Base-by-base conservation (phyloP, 2,888 invertebrate species). In the Nomada fabriciana region DNA sequence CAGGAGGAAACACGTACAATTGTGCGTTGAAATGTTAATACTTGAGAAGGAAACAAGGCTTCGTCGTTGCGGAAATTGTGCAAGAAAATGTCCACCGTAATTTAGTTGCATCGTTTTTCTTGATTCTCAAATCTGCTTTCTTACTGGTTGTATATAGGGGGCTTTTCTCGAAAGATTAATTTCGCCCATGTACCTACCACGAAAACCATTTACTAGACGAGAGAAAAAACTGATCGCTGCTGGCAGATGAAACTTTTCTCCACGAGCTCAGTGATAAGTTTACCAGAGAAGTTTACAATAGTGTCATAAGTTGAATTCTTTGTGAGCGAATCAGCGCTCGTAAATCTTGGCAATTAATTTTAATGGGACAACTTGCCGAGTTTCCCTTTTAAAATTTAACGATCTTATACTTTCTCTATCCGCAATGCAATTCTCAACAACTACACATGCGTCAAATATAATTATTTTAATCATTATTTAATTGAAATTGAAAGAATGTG, bases 341-440 rank as follows among this genome's bases (percentile, higher is more conserved):
- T 57, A 57, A 25, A 55, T 69, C 47, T 70, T 47, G 15, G 69
- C 69, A 70, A 70, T 70, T 70, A 70, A 43, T 25, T 70, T 70
- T 47, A 59, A 70, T 70, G 47, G 59, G 59, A 70, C 20, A 70
- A 59, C 69, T 59, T 70, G 47, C 29, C 47, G 47, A 29, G 10
- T 59, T 43, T 2, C 25, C 0, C 10, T 9, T 36, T 18, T 11
- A 15, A 47, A 7, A 5, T 7, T 7, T 7, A 36, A 36, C 7
- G 36, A 0, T 36, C 36, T 7, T 7, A 7, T 36, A 36, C 36
- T 36, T 9, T 36, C 36, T 0, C 36, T 36, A 5, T 36, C 36
- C 7, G 36, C 36, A 5, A 5, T 36, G 7, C 36, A 9, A 36
- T 7, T 36, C 7, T 36, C 7, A 7, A 36, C 7, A 29, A 36